A percentile compares a stretch with the other conserved stretches of the same genome.
phyloP scores from a whole-genome alignment of 2,797 vertebrate species.

The Myotis findleyi region DNA sequence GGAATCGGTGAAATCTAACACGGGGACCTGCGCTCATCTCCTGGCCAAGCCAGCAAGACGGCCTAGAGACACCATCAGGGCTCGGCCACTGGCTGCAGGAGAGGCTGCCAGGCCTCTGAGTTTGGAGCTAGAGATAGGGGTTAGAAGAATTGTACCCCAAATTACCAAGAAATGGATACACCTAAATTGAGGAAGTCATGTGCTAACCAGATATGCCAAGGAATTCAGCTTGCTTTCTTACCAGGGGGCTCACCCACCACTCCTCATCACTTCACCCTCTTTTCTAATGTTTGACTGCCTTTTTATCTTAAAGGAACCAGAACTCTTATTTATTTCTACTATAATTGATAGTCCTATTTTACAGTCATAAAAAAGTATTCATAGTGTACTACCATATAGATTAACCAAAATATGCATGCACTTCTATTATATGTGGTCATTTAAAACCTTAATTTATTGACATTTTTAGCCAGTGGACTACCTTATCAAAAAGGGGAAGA shows the following conservation, averaged over 20 bases:
- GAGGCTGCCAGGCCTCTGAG: not conserved
- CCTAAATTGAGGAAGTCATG: not conserved
- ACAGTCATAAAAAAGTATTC: not conserved
- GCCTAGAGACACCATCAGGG: not conserved
- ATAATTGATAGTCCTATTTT: not conserved
- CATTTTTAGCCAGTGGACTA: not conserved
- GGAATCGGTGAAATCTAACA: not conserved
- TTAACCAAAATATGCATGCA: not conserved
- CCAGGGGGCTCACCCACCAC: not conserved
- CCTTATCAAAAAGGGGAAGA: not conserved
- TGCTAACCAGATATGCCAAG: not conserved
- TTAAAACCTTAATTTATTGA: constrained; percentile 22
- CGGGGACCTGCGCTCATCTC: not conserved
- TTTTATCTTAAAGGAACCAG: not conserved
- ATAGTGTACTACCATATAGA: not conserved
- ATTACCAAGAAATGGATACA: not conserved
- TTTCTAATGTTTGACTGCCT: not conserved
- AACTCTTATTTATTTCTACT: not conserved
- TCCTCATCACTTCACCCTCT: not conserved
- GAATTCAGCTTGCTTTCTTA: not conserved
- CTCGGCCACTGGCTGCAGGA: not conserved
- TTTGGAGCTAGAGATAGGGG: not conserved
- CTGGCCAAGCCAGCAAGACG: not conserved
- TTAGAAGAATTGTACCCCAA: accelerated
- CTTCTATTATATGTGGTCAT: not conserved